Percentiles rank a stretch among this genome's conserved stretches.
Conservation (phyloP, 2,888 invertebrate genomes). For the Xestia sexstrigata region DNA sequence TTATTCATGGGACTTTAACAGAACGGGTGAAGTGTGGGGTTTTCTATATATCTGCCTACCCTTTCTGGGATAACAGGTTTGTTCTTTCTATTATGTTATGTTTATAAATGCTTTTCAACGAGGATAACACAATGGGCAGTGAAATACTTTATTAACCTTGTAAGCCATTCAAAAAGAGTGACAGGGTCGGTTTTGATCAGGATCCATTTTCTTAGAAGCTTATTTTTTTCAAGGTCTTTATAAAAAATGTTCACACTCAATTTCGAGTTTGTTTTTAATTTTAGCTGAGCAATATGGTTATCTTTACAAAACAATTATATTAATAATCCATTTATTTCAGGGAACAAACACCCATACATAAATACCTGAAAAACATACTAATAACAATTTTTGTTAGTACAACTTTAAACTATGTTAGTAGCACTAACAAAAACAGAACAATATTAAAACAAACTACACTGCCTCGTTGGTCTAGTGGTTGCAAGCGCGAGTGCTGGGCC, state of each 20-base stretch:
- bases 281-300: background rate
- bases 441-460: background rate
- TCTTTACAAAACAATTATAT: too few relatives aligned
- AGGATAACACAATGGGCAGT: background rate
- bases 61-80: background rate
- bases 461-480: too few relatives aligned
- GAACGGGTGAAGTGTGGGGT: background rate
- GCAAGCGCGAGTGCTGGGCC: background rate
- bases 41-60: background rate
- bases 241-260: background rate
- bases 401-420: too few relatives aligned
- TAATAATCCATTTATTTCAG: too few relatives aligned
- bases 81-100: background rate
- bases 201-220: slow-evolving; percentile 16
- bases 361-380: too few relatives aligned
- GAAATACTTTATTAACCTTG: slow-evolving; percentile 23
- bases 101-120: background rate
- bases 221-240: slow-evolving; percentile 25
- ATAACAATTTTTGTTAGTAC: too few relatives aligned
- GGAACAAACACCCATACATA: too few relatives aligned
- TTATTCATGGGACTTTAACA: background rate
- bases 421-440: background rate
- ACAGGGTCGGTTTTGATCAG: slow-evolving; percentile 41
- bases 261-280: background rate
- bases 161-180: slow-evolving; percentile 21